phyloP scores from a whole-genome alignment of 2,113 vertebrate species.

The Phycodurus eques region DNA sequence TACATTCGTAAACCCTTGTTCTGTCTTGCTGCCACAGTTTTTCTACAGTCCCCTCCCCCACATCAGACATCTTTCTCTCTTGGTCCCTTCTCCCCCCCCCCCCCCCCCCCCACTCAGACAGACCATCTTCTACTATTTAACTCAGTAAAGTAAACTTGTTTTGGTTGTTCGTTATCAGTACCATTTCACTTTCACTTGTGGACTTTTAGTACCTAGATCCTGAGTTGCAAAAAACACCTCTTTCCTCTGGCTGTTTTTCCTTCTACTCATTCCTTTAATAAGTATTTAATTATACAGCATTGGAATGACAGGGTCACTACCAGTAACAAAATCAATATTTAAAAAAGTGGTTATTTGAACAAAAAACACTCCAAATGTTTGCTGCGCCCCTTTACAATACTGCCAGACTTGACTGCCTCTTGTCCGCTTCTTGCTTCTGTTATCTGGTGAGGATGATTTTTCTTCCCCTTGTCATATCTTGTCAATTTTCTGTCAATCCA shows the following conservation, averaged over 20 bases:
- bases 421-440: constrained; percentile 1
- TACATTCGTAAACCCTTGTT: constrained; percentile 54
- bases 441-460: neutral
- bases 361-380: constrained; percentile 5
- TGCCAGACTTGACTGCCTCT: constrained; percentile 30
- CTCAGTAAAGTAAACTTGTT: constrained; percentile 57
- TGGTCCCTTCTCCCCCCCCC: constrained; percentile 29
- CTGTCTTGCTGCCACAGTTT: constrained; percentile 28
- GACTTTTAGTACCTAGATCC: constrained; percentile 38
- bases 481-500: constrained; percentile 55
- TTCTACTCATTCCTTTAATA: constrained; percentile 12
- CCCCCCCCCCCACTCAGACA: constrained; percentile 12
- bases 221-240: constrained; percentile 1
- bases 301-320: neutral
- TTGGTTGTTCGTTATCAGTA: constrained; percentile 36
- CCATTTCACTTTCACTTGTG: constrained; percentile 19
- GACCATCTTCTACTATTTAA: constrained; percentile 21
- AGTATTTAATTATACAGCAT: constrained; percentile 1
- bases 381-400: constrained; percentile 35
- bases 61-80: constrained; percentile 11
- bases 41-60: constrained; percentile 8
- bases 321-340: constrained; percentile 10
- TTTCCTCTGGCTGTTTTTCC: neutral
- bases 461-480: neutral
- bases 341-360: constrained; percentile 24